Evolutionary conservation across 2,888 invertebrate species (phyloP), one percentile per base, ranked within the genome.

Genomic region (Cryptocheilus praepositus): DNA sequence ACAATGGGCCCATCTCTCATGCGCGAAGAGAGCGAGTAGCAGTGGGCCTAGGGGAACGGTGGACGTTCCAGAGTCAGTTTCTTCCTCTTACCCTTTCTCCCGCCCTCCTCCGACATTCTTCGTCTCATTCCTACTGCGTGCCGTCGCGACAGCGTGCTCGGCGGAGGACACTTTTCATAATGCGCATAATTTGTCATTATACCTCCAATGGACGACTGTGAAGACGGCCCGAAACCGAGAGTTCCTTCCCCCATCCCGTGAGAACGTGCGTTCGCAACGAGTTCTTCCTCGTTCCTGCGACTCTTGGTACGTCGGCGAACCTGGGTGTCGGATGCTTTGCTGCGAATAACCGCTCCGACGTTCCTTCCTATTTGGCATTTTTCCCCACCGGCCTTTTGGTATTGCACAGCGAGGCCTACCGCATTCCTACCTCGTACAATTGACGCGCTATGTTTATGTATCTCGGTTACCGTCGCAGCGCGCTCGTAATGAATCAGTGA

Each of bases 1-100:
- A 77, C 79, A 80, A 82, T 80, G 74, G 73, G 73, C 75, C 71
- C 78, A 81, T 81, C 80, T 81, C 73, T 82, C 82, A 80, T 81
- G 80, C 79, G 70, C 54, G 55, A 19, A 52, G 57, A 43, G 60
- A 45, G 49, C 5, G 18, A 18, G 49, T 18, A 49, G 49, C 49
- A 18, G 49, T 16, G 49, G 18, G 49, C 18, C 49, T 7, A 49
- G 36, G 36, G 36, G 36, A 16, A 13, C 2, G 49, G 3, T 18
- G 49, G 49, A 18, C 49, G 49, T 49, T 18, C 16, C 5, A 16
- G 49, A 49, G 49, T 57, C 44, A 53, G n/a, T 19, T 49, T 18
- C 49, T 49, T 18, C 18, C 49, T 49, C 49, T n/a, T 11, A 36
- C n/a, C 18, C 49, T 44, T 25, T 16, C 18, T 36, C 56, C n/a